Conservation (phyloP, 2,113 vertebrate species). For the Rattus norvegicus region GRCr8 NC_086035.1:34555501-34556000, state of each 20-base stretch:
- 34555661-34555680: neutral
- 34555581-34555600: neutral
- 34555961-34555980: neutral
- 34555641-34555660: neutral
- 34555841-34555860: neutral
- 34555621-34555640: neutral
- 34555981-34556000: neutral
- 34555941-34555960: neutral
- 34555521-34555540: neutral
- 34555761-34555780: neutral
- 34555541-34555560: neutral
- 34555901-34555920: neutral
- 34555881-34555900: neutral
- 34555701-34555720: neutral
- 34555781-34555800: neutral
- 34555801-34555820: neutral
- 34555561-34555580: neutral
- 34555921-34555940: neutral
- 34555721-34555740: neutral
- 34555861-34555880: neutral
- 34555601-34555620: neutral
- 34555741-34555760: neutral
- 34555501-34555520: neutral
- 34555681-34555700: neutral
- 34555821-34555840: neutral